Percentiles rank a stretch among this genome's conserved stretches.
phyloP scores from a whole-genome alignment of 2,888 invertebrate genomes.

The Cephalotes varians region DNA sequence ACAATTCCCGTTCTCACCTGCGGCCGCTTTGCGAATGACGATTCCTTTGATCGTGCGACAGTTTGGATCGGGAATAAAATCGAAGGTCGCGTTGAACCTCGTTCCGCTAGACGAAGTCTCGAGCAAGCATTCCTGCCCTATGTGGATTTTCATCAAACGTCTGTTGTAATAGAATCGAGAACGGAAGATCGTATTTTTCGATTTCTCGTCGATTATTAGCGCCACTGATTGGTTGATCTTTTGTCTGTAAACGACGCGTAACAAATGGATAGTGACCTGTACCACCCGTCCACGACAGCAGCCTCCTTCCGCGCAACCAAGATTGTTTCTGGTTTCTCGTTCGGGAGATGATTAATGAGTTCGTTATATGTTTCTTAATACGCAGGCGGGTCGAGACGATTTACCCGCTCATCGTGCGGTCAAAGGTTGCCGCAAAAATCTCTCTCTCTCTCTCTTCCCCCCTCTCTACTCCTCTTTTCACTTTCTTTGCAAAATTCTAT shows the following conservation, averaged over 20 bases:
- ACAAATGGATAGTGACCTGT: constrained; percentile 75
- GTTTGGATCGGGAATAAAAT: constrained; percentile 8
- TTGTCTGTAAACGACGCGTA: constrained; percentile 78
- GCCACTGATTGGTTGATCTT: constrained; percentile 58
- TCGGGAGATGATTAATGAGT: constrained; percentile 79
- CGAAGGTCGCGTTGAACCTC: not conserved
- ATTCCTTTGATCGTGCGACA: constrained; percentile 19
- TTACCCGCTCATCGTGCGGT: constrained; percentile 50
- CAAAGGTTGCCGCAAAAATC: constrained; percentile 40
- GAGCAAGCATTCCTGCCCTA: not conserved
- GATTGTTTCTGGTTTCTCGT: constrained; percentile 56
- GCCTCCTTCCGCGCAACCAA: constrained; percentile 57
- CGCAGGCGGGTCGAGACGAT: constrained; percentile 54
- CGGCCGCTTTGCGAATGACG: constrained; percentile 6
- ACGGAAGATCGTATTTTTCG: not conserved
- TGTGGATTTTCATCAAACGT: not conserved
- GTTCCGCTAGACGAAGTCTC: not conserved
- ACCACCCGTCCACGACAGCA: constrained; percentile 31
- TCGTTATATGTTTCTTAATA: constrained; percentile 74
- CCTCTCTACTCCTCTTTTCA: not conserved
- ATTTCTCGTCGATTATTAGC: constrained; percentile 70
- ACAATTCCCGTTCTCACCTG: constrained; percentile 16
- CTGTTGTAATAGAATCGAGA: constrained; percentile 7
- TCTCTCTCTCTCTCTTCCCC: not conserved
- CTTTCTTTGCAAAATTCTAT: not conserved